Conservation (phyloP, 2,888 invertebrate genomes). For the Phragmatobia fuliginosa region DNA sequence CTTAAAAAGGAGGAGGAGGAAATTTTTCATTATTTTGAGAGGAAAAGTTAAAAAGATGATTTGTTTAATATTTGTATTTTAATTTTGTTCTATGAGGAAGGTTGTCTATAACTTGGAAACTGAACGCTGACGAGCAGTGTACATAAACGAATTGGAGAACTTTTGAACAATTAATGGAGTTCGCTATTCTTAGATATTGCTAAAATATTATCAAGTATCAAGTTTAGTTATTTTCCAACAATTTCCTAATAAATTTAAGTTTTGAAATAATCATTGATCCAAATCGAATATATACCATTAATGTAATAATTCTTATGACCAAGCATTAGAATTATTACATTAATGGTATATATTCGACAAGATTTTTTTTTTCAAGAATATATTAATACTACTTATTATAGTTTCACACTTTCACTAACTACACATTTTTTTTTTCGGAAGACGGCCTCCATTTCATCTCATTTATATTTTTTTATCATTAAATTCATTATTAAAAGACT, state of each 20-base stretch:
- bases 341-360: neutral
- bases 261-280: too few relatives aligned
- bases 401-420: neutral
- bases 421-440: too few relatives aligned
- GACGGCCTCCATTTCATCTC: too few relatives aligned
- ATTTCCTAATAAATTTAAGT: too few relatives aligned
- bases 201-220: conserved; percentile 24
- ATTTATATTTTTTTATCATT: too few relatives aligned
- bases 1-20: neutral
- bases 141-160: conserved; percentile 32
- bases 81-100: conserved; percentile 16
- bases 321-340: neutral
- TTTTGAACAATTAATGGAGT: conserved; percentile 42
- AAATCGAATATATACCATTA: too few relatives aligned
- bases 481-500: too few relatives aligned
- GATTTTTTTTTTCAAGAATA: neutral
- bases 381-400: neutral
- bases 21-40: too few relatives aligned
- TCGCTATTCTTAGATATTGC: conserved; percentile 28
- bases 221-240: neutral
- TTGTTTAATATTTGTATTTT: conserved; percentile 7
- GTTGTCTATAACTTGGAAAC: conserved; percentile 29
- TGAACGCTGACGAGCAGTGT: conserved; percentile 24
- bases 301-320: too few relatives aligned
- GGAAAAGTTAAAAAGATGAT: neutral